A percentile compares a stretch with the other conserved stretches of the same genome.
These are phyloP conservation scores for Seladonia tumulorum DNA, from an alignment of 2,888 invertebrate species.

Conservation along the genomic window DNA sequence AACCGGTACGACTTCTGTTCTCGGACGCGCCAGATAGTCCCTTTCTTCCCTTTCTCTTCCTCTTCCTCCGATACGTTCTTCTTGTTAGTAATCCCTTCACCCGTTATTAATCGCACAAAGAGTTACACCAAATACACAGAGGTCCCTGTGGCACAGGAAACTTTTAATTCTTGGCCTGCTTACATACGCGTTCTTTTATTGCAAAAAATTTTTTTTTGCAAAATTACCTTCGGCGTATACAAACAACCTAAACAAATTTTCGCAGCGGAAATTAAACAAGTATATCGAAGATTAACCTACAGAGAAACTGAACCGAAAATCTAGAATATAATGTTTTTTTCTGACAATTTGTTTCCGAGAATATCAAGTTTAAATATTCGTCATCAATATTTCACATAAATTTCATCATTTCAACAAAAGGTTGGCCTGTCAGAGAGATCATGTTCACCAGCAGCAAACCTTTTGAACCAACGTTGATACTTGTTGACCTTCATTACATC, in stretches of 20 bases:
- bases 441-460: no score
- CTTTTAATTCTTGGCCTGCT: not conserved
- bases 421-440: no score
- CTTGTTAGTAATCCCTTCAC: conserved; percentile 25
- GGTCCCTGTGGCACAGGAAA: not conserved
- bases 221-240: no score
- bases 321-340: not conserved
- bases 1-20: conserved; percentile 59
- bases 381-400: no score
- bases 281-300: not conserved
- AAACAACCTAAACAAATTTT: no score
- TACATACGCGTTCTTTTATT: not conserved
- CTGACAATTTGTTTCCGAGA: not conserved
- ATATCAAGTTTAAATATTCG: not conserved
- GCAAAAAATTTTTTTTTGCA: not conserved
- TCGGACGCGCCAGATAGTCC: conserved; percentile 44
- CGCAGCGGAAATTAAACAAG: no score
- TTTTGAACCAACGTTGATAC: no score
- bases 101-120: conserved; percentile 19
- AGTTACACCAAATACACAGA: not conserved
- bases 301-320: not conserved
- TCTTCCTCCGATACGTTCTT: conserved; percentile 28
- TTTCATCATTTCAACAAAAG: no score
- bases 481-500: no score
- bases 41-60: conserved; percentile 8